Percentiles rank a stretch among this genome's conserved stretches.
Evolutionary conservation across 2,113 vertebrate genomes (phyloP).

Genomic region (Chauna torquata): DNA sequence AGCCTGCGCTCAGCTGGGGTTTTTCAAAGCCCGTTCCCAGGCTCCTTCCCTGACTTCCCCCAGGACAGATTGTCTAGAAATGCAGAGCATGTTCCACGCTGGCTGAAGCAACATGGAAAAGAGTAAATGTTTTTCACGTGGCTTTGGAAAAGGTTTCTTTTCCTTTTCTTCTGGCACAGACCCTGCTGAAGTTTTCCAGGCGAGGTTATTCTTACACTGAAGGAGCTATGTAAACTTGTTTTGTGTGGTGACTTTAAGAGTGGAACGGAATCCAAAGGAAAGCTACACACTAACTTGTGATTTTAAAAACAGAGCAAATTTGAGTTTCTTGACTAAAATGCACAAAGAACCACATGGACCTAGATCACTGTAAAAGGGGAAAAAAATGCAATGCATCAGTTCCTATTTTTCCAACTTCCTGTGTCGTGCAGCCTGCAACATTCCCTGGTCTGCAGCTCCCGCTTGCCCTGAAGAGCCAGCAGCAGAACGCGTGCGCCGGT

Average conservation of each 20-base stretch:
- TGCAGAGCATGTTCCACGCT: background rate
- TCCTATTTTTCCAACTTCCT: no score
- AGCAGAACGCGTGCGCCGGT: rapidly evolving
- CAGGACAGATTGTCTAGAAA: background rate
- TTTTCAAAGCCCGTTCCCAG: background rate
- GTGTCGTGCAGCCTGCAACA: rapidly evolving
- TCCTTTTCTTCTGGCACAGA: background rate
- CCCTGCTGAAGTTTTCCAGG: background rate
- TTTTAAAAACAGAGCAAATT: background rate
- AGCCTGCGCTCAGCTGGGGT: background rate
- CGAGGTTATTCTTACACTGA: background rate
- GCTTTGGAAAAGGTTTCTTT: background rate
- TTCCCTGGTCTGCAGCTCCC: background rate
- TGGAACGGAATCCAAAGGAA: background rate
- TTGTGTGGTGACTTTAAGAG: background rate
- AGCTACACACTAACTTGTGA: background rate
- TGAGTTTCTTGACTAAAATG: background rate
- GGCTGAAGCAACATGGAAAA: background rate
- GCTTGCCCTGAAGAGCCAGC: background rate
- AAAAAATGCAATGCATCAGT: rapidly evolving
- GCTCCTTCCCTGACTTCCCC: background rate
- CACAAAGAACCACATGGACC: background rate
- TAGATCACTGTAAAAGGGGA: no score
- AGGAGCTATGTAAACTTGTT: background rate
- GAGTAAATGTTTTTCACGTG: background rate